Percentiles rank a stretch among this genome's conserved stretches.
phyloP scores from a whole-genome alignment of 2,888 invertebrate genomes.

The Lissonota sp. region DNA sequence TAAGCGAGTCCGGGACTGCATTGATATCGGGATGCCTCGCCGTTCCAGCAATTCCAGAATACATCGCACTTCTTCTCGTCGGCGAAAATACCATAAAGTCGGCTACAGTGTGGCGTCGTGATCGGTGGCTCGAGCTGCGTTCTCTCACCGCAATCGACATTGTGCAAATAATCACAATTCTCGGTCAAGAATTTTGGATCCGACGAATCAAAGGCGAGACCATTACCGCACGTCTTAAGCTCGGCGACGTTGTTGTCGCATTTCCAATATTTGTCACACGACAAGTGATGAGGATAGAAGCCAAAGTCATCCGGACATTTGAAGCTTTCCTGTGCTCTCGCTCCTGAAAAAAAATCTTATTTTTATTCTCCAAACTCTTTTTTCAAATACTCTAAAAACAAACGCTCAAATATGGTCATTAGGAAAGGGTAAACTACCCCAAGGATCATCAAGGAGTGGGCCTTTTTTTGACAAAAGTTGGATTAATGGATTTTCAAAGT shows the following conservation, averaged over 20 bases:
- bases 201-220: conserved; percentile 94
- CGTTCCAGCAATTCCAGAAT: conserved; percentile 99
- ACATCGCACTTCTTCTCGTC: conserved; percentile 95
- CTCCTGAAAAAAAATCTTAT: conserved; percentile 69
- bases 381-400: not conserved
- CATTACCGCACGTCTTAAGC: conserved; percentile 96
- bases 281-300: conserved; percentile 95
- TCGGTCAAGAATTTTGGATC: conserved; percentile 96
- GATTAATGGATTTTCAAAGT: too few relatives aligned
- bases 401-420: too few relatives aligned
- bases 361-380: conserved; percentile 5
- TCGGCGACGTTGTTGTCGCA: conserved; percentile 95
- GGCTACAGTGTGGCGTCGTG: conserved; percentile 92
- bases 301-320: conserved; percentile 98
- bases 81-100: conserved; percentile 96
- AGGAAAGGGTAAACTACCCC: too few relatives aligned
- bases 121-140: conserved; percentile 94
- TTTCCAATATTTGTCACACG: conserved; percentile 98
- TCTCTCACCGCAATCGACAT: conserved; percentile 96
- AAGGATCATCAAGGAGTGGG: too few relatives aligned
- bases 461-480: too few relatives aligned
- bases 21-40: conserved; percentile 96
- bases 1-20: conserved; percentile 97
- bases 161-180: conserved; percentile 98
- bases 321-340: conserved; percentile 91